Evolutionary conservation across 2,888 invertebrate species (phyloP).

Genomic region (Cantharis flavilabris): DNA sequence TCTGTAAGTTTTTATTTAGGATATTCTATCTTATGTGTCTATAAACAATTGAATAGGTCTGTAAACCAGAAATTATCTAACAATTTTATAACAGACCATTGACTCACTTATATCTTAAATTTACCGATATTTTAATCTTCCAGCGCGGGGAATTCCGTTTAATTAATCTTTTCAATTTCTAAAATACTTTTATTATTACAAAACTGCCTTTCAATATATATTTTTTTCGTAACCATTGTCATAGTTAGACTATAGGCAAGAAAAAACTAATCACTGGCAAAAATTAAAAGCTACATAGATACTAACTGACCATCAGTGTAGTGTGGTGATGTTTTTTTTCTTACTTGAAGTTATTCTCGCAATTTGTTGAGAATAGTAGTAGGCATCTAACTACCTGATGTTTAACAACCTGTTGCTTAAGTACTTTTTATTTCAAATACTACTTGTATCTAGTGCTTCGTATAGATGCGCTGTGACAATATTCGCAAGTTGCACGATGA

Average conservation of each 20-base stretch:
- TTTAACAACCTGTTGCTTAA: not conserved
- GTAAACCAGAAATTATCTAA: constrained; percentile 29
- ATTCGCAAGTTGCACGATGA: not conserved
- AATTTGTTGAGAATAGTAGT: not conserved
- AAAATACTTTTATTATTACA: not conserved
- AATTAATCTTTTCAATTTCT: not conserved
- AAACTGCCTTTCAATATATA: not conserved
- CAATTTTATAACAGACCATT: constrained; percentile 16
- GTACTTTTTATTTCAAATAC: not conserved
- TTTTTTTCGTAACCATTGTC: too few relatives aligned
- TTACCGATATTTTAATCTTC: constrained; percentile 3
- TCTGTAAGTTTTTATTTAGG: constrained; percentile 7
- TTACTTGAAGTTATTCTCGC: not conserved
- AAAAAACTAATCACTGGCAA: not conserved
- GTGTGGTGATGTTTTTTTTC: too few relatives aligned
- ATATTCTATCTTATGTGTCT: constrained; percentile 5
- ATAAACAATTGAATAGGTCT: constrained; percentile 25
- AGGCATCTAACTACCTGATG: not conserved
- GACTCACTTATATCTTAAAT: constrained; percentile 13
- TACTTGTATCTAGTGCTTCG: not conserved
- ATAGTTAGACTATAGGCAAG: too few relatives aligned
- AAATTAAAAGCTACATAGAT: not conserved
- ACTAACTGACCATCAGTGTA: too few relatives aligned
- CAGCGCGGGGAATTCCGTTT: not conserved
- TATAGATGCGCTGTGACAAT: not conserved